phyloP scores from a whole-genome alignment of 2,113 vertebrate species.

The Pelodiscus sinensis region DNA sequence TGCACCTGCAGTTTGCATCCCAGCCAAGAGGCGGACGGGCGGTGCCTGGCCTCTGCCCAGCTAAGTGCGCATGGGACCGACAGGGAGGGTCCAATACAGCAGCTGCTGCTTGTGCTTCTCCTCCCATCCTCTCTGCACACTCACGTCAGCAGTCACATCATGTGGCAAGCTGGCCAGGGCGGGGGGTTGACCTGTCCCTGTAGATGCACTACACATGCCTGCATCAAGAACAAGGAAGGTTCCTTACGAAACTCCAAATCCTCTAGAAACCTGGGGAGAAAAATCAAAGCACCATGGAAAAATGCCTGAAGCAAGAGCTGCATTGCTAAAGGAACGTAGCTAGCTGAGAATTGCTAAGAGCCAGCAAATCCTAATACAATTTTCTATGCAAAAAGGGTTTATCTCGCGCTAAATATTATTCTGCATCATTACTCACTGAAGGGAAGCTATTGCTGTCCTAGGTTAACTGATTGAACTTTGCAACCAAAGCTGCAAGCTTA shows the following conservation, averaged over 20 bases:
- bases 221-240: neutral
- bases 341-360: slow-evolving; percentile 63
- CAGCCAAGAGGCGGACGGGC: neutral
- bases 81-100: rapidly evolving
- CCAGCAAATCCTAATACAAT: slow-evolving; percentile 69
- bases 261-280: slow-evolving; percentile 40
- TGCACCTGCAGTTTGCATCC: neutral
- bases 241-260: slow-evolving; percentile 62
- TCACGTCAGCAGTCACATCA: rapidly evolving
- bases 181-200: rapidly evolving
- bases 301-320: slow-evolving; percentile 71
- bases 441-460: slow-evolving; percentile 74
- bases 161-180: rapidly evolving
- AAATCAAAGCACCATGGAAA: slow-evolving; percentile 62
- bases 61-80: neutral
- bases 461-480: slow-evolving; percentile 82
- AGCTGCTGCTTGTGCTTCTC: neutral
- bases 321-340: slow-evolving; percentile 73
- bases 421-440: slow-evolving; percentile 73
- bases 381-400: slow-evolving; percentile 80
- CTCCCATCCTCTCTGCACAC: rapidly evolving
- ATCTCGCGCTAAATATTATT: slow-evolving; percentile 77
- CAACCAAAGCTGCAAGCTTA: slow-evolving; percentile 74
- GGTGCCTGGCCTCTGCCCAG: neutral
- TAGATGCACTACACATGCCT: rapidly evolving